Conservation (phyloP, 2,888 invertebrate species). For the Ypsolopha sequella region DNA sequence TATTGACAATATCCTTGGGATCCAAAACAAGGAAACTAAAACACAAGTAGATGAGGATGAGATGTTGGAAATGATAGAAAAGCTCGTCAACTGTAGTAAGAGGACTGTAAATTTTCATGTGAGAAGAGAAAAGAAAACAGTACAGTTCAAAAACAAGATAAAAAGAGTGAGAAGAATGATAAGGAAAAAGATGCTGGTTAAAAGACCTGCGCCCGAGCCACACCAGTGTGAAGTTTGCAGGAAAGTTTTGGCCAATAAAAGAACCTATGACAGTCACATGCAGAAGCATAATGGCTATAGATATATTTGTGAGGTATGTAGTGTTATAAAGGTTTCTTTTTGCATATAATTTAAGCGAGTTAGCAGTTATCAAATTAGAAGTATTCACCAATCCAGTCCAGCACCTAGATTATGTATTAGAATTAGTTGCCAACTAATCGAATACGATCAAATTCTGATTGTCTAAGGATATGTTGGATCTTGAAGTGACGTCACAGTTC, state of each 20-base stretch:
- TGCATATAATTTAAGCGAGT: no score
- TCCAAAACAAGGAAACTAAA: no score
- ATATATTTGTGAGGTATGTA: conserved; percentile 38
- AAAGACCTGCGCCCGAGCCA: conserved; percentile 5
- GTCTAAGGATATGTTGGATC: no score
- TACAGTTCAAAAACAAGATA: background rate
- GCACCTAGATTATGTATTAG: no score
- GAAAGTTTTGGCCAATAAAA: conserved; percentile 32
- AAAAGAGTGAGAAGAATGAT: background rate
- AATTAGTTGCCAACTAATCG: no score
- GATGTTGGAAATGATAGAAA: background rate
- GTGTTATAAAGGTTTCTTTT: background rate
- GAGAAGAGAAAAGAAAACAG: background rate
- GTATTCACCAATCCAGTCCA: no score
- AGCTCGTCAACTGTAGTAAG: background rate
- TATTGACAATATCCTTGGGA: no score
- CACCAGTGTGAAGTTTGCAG: conserved; percentile 37
- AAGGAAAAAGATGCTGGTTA: background rate
- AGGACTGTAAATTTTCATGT: background rate
- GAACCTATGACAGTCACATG: conserved; percentile 44
- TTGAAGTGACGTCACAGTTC: no score
- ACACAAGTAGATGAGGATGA: background rate
- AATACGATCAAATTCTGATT: no score
- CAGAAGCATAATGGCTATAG: conserved; percentile 39
- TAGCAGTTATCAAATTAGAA: no score